These are phyloP conservation scores for Mythimna albipuncta DNA, from an alignment of 2,888 invertebrate genomes.

Conservation along the genomic window DNA sequence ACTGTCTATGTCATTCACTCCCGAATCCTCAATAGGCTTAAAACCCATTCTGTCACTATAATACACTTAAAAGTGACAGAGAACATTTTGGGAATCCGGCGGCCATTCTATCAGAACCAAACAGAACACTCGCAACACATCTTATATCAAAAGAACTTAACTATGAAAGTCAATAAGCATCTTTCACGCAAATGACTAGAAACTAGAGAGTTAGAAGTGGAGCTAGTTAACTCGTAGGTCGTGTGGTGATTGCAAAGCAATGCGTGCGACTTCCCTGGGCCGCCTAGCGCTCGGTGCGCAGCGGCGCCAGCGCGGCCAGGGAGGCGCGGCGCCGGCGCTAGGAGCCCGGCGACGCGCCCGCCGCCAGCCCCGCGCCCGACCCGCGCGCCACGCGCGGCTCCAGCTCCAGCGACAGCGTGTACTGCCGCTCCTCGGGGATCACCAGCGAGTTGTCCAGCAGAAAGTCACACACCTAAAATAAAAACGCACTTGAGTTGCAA, in stretches of 20 bases:
- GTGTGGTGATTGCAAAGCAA: conserved; percentile 37
- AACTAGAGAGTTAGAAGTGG: conserved; percentile 38
- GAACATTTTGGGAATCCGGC: conserved; percentile 9
- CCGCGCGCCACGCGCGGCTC: conserved; percentile 93
- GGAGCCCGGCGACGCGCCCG: conserved; percentile 82
- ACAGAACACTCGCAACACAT: conserved; percentile 43
- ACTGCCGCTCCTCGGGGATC: conserved; percentile 96
- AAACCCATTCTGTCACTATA: background rate
- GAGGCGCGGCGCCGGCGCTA: conserved; percentile 89
- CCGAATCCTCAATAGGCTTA: conserved; percentile 15
- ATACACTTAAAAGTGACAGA: background rate
- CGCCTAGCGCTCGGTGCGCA: conserved; percentile 78
- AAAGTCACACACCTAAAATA: conserved; percentile 91
- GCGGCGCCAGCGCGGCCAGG: conserved; percentile 84
- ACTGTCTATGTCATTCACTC: background rate
- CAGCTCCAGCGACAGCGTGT: conserved; percentile 95
- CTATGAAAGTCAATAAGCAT: conserved; percentile 57
- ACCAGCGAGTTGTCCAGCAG: conserved; percentile 94
- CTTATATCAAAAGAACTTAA: conserved; percentile 43
- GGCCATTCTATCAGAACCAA: conserved; percentile 17
- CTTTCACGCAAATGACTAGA: conserved; percentile 52
- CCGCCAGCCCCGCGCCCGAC: conserved; percentile 75
- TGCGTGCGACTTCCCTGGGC: conserved; percentile 56
- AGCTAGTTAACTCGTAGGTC: conserved; percentile 2
- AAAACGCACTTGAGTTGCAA: background rate